Percentiles rank a stretch among this genome's conserved stretches.
These are phyloP conservation scores for Cryptomyrus ogoouensis DNA, from an alignment of 2,113 vertebrate species.

Conservation along the genomic window DNA sequence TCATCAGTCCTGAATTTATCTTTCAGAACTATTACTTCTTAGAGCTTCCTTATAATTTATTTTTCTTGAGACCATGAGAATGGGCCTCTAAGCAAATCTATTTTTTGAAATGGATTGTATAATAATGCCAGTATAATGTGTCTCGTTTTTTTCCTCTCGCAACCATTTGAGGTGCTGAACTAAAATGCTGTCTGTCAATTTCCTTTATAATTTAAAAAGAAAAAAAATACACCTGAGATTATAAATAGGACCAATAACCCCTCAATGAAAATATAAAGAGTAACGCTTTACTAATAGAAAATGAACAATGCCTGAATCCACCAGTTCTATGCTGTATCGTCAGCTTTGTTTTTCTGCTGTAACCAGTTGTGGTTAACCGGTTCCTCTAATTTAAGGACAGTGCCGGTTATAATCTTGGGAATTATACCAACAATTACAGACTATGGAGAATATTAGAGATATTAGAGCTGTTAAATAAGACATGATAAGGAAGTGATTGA, in stretches of 20 bases:
- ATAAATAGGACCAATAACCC: conserved; percentile 31
- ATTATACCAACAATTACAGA: neutral
- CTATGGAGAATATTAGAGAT: neutral
- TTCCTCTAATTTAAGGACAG: neutral
- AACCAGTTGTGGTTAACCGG: neutral
- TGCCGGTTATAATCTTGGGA: neutral
- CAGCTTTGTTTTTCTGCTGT: neutral
- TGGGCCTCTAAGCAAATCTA: conserved; percentile 71
- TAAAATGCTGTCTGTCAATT: conserved; percentile 64
- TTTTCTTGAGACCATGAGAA: conserved; percentile 43
- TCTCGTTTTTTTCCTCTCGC: conserved; percentile 54
- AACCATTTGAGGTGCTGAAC: conserved; percentile 69
- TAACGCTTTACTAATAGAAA: conserved; percentile 24
- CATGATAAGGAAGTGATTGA: neutral
- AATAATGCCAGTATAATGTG: conserved; percentile 70
- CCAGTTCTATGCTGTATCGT: neutral
- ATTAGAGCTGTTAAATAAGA: neutral
- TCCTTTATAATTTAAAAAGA: conserved; percentile 54
- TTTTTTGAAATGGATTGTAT: conserved; percentile 77
- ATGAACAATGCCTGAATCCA: conserved; percentile 32
- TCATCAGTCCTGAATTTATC: neutral
- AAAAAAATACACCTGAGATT: conserved; percentile 30
- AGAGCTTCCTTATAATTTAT: conserved; percentile 22
- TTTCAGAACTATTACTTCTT: neutral
- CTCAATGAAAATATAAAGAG: conserved; percentile 23